Base-by-base conservation (phyloP, 2,888 invertebrate species). In the Mythimna ferrago region DNA sequence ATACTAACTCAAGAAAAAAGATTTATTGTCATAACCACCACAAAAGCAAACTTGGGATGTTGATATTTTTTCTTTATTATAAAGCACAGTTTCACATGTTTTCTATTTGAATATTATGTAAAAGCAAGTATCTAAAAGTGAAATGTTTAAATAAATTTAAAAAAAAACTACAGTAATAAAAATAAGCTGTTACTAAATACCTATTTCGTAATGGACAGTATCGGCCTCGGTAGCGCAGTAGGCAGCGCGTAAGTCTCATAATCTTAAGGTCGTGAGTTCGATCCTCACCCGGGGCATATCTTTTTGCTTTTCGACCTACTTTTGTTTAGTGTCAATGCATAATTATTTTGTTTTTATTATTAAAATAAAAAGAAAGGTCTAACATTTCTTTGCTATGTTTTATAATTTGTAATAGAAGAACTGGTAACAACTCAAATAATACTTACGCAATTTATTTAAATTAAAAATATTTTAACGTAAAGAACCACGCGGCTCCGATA, bases 221-320 rank as follows among this genome's bases (percentile, higher is more conserved):
- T 62, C 44, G 53, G 98, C 97, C 97, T 97, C 97, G 97, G 97
- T 98, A 97, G 98, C 98, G 98, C 98, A 98, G 98, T 98, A 97
- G 98, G 98, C 97, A 98, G 98, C 98, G 98, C 98, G 98, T 98
- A 97, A 98, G 98, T 98, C 98, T 98, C 98, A 98, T 98, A 98
- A 98, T 98, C 98, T 98, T 97, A 98, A 98, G 98, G 98, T 98
- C 98, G 98, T 98, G 98, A 98, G 98, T 98, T 98, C 98, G 98
- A 98, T 98, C 98, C 98, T 98, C 98, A 98, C 98, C 97, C 97
- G 98, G 98, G 98, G 98, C 98, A 98, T 85, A 82, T 57, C 58
- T 83, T 90, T 91, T 92, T 68, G 44, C 38, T 0, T 38, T 74
- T 53, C 10, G 68, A 75, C 68, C 68, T 74, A 74, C 21, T 60